Percentiles rank a stretch among this genome's conserved stretches.
Evolutionary conservation across 2,797 vertebrate species (phyloP).

Genomic region (Pitangus sulphuratus): DNA sequence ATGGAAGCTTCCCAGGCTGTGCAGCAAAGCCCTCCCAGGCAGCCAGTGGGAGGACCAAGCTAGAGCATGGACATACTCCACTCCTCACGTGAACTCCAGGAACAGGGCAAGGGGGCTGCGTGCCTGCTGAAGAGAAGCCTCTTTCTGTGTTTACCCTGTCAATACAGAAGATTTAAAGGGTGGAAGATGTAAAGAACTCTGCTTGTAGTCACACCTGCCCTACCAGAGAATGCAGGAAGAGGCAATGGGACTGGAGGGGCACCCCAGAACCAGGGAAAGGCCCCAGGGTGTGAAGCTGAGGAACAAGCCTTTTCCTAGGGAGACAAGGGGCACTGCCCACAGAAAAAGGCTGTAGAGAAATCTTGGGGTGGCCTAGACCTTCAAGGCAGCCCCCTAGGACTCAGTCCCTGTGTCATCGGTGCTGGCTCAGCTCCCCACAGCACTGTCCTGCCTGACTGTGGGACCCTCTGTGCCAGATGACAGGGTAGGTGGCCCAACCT

Average conservation of each 20-base stretch:
- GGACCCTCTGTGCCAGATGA: background rate
- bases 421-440: background rate
- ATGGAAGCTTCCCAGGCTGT: background rate
- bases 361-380: background rate
- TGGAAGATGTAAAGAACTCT: background rate
- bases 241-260: background rate
- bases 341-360: background rate
- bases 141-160: background rate
- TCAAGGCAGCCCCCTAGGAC: too few relatives aligned
- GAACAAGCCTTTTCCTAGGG: background rate
- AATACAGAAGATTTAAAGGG: background rate
- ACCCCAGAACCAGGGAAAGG: background rate
- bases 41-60: fast-evolving
- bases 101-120: fast-evolving
- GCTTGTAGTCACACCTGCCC: background rate
- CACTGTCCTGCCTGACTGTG: background rate
- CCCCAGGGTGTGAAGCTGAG: background rate
- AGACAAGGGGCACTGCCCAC: background rate
- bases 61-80: fast-evolving
- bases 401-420: background rate
- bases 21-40: fast-evolving
- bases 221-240: background rate
- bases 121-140: background rate
- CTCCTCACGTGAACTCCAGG: fast-evolving
- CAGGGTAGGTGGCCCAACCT: background rate